Conservation (phyloP, 2,888 invertebrate genomes). For the Lasioglossum morio region DNA sequence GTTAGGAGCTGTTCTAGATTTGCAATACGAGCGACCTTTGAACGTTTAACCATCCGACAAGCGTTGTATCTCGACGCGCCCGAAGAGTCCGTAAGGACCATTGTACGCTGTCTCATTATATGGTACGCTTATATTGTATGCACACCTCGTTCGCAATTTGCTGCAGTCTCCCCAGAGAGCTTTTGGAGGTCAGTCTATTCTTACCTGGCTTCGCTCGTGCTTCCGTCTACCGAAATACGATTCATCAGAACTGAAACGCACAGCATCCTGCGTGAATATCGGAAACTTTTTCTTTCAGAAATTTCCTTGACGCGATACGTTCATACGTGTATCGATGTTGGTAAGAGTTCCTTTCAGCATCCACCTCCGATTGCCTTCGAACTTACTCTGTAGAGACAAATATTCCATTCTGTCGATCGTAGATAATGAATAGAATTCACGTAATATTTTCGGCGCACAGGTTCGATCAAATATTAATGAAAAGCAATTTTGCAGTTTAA, state of each 20-base stretch:
- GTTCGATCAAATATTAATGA: too few species aligned
- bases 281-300: neutral
- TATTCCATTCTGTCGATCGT: too few species aligned
- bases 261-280: neutral
- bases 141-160: slow-evolving; percentile 38
- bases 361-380: too few species aligned
- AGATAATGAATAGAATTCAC: too few species aligned
- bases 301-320: neutral
- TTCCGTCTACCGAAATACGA: slow-evolving; percentile 52
- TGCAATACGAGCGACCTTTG: slow-evolving; percentile 32
- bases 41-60: slow-evolving; percentile 52
- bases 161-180: slow-evolving; percentile 31
- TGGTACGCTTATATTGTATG: slow-evolving; percentile 47
- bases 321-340: too few species aligned
- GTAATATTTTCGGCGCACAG: too few species aligned
- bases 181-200: slow-evolving; percentile 66
- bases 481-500: too few species aligned
- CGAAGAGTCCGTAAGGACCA: slow-evolving; percentile 27
- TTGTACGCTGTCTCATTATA: slow-evolving; percentile 55
- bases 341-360: too few species aligned
- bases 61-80: slow-evolving; percentile 31
- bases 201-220: slow-evolving; percentile 43
- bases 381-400: too few species aligned
- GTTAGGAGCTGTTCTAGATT: slow-evolving; percentile 12
- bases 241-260: neutral